phyloP scores from a whole-genome alignment of 2,888 invertebrate genomes.

The Brachylomia viminalis region DNA sequence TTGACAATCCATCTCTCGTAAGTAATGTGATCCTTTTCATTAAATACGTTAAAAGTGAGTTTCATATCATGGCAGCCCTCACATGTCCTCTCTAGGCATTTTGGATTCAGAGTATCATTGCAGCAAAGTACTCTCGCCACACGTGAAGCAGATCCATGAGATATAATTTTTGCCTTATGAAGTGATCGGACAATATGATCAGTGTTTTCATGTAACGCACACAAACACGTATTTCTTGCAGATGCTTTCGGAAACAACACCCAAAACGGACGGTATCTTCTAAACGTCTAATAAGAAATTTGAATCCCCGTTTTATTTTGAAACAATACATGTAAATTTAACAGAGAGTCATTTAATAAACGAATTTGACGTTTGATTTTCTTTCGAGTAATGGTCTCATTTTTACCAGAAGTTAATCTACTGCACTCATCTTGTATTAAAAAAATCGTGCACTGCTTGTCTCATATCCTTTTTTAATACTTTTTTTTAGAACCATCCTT shows the following conservation, averaged over 20 bases:
- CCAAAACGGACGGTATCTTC: slow-evolving; percentile 30
- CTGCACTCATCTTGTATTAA: slow-evolving; percentile 22
- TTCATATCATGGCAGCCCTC: slow-evolving; percentile 34
- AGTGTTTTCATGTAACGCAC: slow-evolving; percentile 16
- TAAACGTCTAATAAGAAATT: slow-evolving; percentile 22
- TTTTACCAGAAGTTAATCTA: slow-evolving; percentile 11
- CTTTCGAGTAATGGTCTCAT: neutral
- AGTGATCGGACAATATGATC: slow-evolving; percentile 27
- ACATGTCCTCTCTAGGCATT: slow-evolving; percentile 43
- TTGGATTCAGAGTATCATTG: slow-evolving; percentile 33
- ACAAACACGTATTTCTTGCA: slow-evolving; percentile 16
- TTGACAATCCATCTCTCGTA: slow-evolving; percentile 52
- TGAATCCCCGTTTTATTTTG: slow-evolving; percentile 9
- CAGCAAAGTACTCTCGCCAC: slow-evolving; percentile 38
- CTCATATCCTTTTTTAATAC: slow-evolving; percentile 10
- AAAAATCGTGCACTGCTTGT: slow-evolving; percentile 20
- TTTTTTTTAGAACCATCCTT: slow-evolving; percentile 3
- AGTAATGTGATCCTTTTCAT: slow-evolving; percentile 30
- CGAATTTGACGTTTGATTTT: slow-evolving; percentile 16
- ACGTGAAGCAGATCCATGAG: slow-evolving; percentile 24
- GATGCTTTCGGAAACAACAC: slow-evolving; percentile 30
- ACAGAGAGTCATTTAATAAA: slow-evolving; percentile 12
- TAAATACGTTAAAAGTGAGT: slow-evolving; percentile 4
- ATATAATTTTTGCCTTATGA: slow-evolving; percentile 31
- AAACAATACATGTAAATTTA: slow-evolving; percentile 15